Conservation (phyloP, 2,113 vertebrate species). For the Dicaeum eximium region DNA sequence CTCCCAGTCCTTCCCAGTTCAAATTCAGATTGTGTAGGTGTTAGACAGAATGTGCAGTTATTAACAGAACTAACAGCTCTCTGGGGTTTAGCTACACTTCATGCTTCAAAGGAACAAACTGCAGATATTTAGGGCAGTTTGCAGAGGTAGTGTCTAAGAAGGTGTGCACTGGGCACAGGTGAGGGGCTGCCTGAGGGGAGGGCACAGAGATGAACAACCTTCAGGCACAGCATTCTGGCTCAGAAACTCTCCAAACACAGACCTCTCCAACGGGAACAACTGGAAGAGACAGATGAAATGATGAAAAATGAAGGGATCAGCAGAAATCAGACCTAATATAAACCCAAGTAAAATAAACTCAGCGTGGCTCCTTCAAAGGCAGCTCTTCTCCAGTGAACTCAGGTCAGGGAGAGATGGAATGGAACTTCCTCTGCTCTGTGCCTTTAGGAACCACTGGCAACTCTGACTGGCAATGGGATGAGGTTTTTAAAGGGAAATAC, state of each 20-base stretch:
- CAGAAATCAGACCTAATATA: conserved; percentile 32
- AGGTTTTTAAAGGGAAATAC: not conserved
- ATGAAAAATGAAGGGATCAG: conserved; percentile 43
- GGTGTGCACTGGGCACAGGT: not conserved
- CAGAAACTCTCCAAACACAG: not conserved
- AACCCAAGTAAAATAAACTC: conserved; percentile 44
- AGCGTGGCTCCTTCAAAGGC: conserved; percentile 15
- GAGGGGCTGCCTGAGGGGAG: not conserved
- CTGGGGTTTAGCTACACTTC: not conserved
- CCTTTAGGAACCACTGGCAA: not conserved
- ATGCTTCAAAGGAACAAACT: not conserved
- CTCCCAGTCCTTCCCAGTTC: not conserved
- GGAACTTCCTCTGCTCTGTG: not conserved
- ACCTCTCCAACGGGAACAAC: not conserved
- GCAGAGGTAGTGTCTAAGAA: not conserved
- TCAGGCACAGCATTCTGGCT: not conserved
- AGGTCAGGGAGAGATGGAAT: not conserved
- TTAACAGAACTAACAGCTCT: not conserved
- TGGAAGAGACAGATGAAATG: not conserved
- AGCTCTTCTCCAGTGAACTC: not conserved
- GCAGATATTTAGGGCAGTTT: not conserved
- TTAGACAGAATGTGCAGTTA: not conserved
- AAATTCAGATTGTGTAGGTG: not conserved
- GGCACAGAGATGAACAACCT: not conserved
- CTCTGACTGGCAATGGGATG: not conserved